Evolutionary conservation across 1,140 invertebrate genomes (phyloP), one percentile per base, ranked within the genome.

Genomic region (Cardiocondyla obscurior): DNA sequence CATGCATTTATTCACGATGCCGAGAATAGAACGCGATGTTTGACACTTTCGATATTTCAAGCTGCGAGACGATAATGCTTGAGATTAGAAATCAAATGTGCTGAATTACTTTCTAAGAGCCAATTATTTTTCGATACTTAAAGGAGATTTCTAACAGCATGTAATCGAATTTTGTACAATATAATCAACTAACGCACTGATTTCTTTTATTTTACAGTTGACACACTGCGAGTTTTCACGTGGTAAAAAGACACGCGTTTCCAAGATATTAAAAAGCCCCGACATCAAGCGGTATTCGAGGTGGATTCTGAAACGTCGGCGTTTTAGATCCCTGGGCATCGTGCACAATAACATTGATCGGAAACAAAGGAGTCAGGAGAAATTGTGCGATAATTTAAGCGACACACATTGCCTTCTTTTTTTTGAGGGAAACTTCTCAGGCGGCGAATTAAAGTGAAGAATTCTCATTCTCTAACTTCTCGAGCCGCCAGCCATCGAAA

Each of bases 141-240:
- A 58, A 16, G n/a, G 5, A 6, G 3, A 49, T 30, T 69, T 69
- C 10, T 28, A 49, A 67, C 2, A 28, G 0, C n/a, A n/a, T n/a
- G n/a, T n/a, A n/a, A n/a, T n/a, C n/a, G n/a, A 49, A 49, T 22
- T 39, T 36, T 0, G 25, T 44, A 1, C 19, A 39, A 30, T 44
- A 22, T 22, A 74, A 62, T 74, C 25, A 12, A 3, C 39, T 42
- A 62, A 74, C 14, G 19, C 36, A 72, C 39, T 19, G 62, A 46
- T 77, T 77, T 67, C 62, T 74, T 8, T 86, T 76, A 70, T 74
- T 8, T 86, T 76, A 70, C 84, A 86, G 84, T 86, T 86, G 84
- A 85, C 84, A 85, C 53, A 86, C 33, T 55, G 60, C 19, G 62
- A 65, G 76, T 55, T 74, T 42, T 58, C 39, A 49, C 60, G 62